Base-by-base conservation (phyloP, 2,797 vertebrate species). In the Lophius americanus region DNA sequence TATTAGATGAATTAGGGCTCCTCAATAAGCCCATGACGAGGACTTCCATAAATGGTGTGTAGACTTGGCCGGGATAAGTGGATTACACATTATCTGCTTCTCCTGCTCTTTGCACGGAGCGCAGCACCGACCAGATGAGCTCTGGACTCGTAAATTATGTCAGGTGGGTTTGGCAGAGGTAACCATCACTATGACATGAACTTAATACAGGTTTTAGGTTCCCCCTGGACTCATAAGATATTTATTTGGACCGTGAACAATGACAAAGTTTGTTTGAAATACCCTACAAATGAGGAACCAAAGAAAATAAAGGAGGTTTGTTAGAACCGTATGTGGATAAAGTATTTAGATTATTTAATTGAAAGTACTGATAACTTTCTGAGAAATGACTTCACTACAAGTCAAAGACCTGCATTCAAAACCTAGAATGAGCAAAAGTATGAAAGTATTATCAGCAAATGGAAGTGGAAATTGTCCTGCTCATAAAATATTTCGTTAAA, bases 41-140 rank as follows among this genome's bases (percentile, higher is more conserved):
- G 72, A 64, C 74, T 62, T 88, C 84, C 87, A 86, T 89, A 89
- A 86, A 88, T 84, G 81, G 76, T 70, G 75, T 74, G 75, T 84
- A 81, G 85, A 80, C 85, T 88, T 82, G 85, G 76, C 46, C 36
- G 0, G 37, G 58, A 56, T 90, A 92, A 92, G 55, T 88, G 81
- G 87, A 92, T 92, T 92, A 92, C 72, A 80, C 81, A 85, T 88
- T 87, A 90, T 87, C 83, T 88, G 73, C 83, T 70, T 78, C 77
- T 80, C 84, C 37, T 50, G 50, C 70, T 83, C 81, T 85, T 85
- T 76, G 80, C 68, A 70, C 76, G 63, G 73, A 60, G 66, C 51
- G 60, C 35, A 41, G 70, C 58, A 47, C 73, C 64, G 76, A 73
- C 73, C 68, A 79, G 85, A 85, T 68, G 72, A 85, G 78, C 70